Percentiles rank a stretch among this genome's conserved stretches.
Conservation (phyloP, 2,113 vertebrate genomes). For the Baryphthengus martii region DNA sequence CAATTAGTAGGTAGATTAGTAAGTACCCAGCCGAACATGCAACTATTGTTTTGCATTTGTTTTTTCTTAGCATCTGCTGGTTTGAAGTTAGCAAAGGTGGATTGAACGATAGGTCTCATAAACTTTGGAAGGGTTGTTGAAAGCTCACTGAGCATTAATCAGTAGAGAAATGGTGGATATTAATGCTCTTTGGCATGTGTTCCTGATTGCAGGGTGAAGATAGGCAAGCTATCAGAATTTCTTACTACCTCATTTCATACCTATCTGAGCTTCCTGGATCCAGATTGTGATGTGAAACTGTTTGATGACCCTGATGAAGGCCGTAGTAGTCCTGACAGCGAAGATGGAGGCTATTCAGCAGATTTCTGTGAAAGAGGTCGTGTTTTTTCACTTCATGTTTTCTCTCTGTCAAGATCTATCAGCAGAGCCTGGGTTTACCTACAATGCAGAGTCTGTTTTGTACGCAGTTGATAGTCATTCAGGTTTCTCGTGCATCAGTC, state of each 20-base stretch:
- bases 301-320: constrained; percentile 78
- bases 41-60: neutral
- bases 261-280: constrained; percentile 90
- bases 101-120: neutral
- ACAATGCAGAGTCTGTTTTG: neutral
- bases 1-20: neutral
- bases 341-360: constrained; percentile 72
- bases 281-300: constrained; percentile 82
- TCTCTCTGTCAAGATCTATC: neutral
- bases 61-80: neutral
- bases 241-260: constrained; percentile 96
- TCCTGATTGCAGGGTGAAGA: constrained; percentile 83
- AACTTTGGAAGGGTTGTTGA: neutral
- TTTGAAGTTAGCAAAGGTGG: neutral
- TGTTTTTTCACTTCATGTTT: neutral
- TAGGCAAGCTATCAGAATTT: constrained; percentile 87
- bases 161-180: neutral
- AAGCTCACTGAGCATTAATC: neutral
- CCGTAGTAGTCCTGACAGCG: constrained; percentile 75
- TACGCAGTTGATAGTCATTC: neutral
- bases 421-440: neutral
- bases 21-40: neutral
- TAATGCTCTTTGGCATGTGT: neutral
- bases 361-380: constrained; percentile 74
- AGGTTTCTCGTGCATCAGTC: neutral